phyloP scores from a whole-genome alignment of 2,888 invertebrate genomes.

The Rosalia funebris region DNA sequence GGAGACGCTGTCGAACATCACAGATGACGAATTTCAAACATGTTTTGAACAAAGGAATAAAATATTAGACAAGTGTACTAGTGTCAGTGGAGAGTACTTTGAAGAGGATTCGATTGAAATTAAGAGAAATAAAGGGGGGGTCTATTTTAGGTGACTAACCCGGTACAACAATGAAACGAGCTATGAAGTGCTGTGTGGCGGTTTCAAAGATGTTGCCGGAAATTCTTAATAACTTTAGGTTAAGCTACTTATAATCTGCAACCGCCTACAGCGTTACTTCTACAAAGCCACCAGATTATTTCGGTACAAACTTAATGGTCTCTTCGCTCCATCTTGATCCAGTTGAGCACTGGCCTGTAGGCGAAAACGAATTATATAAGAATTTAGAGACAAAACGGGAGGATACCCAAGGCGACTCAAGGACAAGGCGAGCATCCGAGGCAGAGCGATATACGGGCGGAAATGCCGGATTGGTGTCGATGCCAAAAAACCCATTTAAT shows the following conservation, averaged over 20 bases:
- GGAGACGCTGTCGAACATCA: too few relatives aligned
- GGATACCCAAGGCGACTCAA: conserved; percentile 11
- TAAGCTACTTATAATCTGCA: not conserved
- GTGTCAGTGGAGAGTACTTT: too few relatives aligned
- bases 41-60: too few relatives aligned
- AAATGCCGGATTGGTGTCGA: conserved; percentile 5
- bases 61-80: too few relatives aligned
- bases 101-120: too few relatives aligned
- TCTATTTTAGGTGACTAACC: too few relatives aligned
- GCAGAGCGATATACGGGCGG: not conserved
- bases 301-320: conserved; percentile 10
- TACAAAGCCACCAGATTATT: not conserved
- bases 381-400: conserved; percentile 11
- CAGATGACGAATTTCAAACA: too few relatives aligned
- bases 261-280: not conserved
- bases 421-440: not conserved
- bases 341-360: conserved; percentile 10
- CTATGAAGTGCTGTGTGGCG: too few relatives aligned
- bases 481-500: conserved; percentile 6
- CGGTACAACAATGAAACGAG: too few relatives aligned
- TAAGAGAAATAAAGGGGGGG: too few relatives aligned
- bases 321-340: conserved; percentile 6
- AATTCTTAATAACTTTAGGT: too few relatives aligned
- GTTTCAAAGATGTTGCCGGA: too few relatives aligned
- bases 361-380: conserved; percentile 1